A percentile compares a stretch with the other conserved stretches of the same genome.
Conservation (phyloP, 2,113 vertebrate species). For the Steatornis caripensis region DNA sequence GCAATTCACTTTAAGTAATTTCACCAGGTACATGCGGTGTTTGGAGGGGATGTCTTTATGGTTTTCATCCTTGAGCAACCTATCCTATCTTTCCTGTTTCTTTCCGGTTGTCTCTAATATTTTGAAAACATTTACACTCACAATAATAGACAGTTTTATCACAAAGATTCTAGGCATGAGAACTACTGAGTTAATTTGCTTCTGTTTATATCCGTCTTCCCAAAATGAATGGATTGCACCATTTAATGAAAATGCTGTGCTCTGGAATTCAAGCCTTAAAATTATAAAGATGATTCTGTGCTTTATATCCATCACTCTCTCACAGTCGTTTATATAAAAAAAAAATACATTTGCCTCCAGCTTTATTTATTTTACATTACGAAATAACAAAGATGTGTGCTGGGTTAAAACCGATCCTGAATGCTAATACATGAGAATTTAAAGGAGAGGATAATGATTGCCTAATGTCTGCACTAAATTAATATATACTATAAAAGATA, state of each 20-base stretch:
- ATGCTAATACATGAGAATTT: conserved; percentile 50
- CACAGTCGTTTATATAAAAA: background rate
- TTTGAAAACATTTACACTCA: conserved; percentile 47
- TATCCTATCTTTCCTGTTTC: background rate
- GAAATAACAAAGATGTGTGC: conserved; percentile 21
- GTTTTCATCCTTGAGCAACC: background rate
- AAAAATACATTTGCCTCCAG: background rate
- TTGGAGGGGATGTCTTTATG: background rate
- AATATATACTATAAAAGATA: conserved; percentile 35
- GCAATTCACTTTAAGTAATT: background rate
- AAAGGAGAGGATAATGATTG: background rate
- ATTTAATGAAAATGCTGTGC: conserved; percentile 33
- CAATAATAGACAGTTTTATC: conserved; percentile 54
- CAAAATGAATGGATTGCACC: conserved; percentile 26
- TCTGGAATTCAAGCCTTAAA: conserved; percentile 43
- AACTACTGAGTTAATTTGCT: conserved; percentile 51
- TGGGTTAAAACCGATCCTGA: conserved; percentile 7
- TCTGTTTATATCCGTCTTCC: conserved; percentile 40
- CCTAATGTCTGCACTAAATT: conserved; percentile 14
- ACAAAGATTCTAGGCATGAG: conserved; percentile 50
- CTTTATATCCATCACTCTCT: conserved; percentile 21
- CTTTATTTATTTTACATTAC: conserved; percentile 58
- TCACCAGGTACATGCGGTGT: background rate
- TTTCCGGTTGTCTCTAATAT: conserved; percentile 5
- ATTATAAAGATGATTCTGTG: conserved; percentile 28